Evolutionary conservation across 2,113 vertebrate species (phyloP), one percentile per base, ranked within the genome.

Genomic region (Nothobranchius kuhntae): DNA sequence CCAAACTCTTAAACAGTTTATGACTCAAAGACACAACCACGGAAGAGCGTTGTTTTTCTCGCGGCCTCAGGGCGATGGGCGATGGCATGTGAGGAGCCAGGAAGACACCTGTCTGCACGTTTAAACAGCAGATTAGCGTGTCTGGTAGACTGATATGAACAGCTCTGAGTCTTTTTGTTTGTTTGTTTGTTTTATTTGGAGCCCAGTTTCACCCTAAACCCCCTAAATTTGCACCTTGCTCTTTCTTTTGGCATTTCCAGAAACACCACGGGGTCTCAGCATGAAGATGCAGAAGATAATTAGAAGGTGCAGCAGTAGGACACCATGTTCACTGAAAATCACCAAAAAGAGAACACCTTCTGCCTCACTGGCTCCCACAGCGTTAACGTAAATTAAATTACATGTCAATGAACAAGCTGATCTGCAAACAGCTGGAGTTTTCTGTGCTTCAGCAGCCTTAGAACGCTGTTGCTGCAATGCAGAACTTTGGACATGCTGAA

Each of bases 1-100:
- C 73, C 59, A 82, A 80, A 77, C 75, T 86, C 71, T 86, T 86
- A 89, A 89, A 82, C 67, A 77, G 72, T 91, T 92, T 89, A 91
- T 80, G 77, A 88, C 88, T 87, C 69, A 44, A 65, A 81, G 79
- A 78, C 63, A 48, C 50, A 85, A 87, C 70, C 70, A 67, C 63
- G 13, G 15, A 78, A 68, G 26, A 56, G 68, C 50, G 60, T 78
- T 40, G 48, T 82, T 80, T 87, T 68, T 61, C 66, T 50, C 51
- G 10, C 57, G 42, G 75, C 85, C 83, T 80, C 36, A 0, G 69
- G 86, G 77, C 15, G 6, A 65, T 47, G 17, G 75, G 71, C 57
- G 68, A 52, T 83, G 78, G 78, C 80, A 86, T 80, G 63, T 85
- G 83, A 80, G 61, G n/a, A 60, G 63, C 50, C 53, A 70, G 63